A percentile compares a stretch with the other conserved stretches of the same genome.
These are phyloP conservation scores for Tamias sibiricus DNA, from an alignment of 2,113 vertebrate species.

Conservation along the genomic window DNA sequence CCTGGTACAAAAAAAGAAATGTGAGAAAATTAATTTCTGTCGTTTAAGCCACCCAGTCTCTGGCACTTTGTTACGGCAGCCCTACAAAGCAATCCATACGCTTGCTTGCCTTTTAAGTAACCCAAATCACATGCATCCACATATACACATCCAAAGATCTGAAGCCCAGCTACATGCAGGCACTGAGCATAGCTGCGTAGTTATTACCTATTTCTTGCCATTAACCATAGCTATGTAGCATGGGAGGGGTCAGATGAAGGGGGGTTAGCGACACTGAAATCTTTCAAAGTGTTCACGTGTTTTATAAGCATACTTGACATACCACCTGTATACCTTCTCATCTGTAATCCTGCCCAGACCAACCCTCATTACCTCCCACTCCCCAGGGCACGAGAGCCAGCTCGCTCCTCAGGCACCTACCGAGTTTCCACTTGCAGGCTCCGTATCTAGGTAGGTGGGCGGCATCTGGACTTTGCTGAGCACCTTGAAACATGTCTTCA, in stretches of 20 bases:
- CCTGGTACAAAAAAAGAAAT: no score
- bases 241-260: fast-evolving
- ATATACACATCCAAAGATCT: background rate
- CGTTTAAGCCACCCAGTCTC: background rate
- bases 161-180: background rate
- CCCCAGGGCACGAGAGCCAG: background rate
- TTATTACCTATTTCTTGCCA: background rate
- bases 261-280: background rate
- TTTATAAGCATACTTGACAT: no score
- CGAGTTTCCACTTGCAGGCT: slow-evolving; percentile 72
- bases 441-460: slow-evolving; percentile 92
- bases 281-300: background rate
- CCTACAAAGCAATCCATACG: background rate
- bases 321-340: fast-evolving
- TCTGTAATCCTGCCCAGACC: background rate
- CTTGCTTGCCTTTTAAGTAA: no score
- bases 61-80: background rate
- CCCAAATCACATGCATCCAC: background rate
- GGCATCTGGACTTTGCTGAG: slow-evolving; percentile 99
- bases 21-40: background rate
- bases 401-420: slow-evolving; percentile 66
- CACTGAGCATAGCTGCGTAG: background rate
- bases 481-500: slow-evolving; percentile 95
- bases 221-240: fast-evolving
- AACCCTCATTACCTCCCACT: no score